Evolutionary conservation across 2,797 vertebrate genomes (phyloP).

Genomic region (Cynodonichthys magdalenae): DNA sequence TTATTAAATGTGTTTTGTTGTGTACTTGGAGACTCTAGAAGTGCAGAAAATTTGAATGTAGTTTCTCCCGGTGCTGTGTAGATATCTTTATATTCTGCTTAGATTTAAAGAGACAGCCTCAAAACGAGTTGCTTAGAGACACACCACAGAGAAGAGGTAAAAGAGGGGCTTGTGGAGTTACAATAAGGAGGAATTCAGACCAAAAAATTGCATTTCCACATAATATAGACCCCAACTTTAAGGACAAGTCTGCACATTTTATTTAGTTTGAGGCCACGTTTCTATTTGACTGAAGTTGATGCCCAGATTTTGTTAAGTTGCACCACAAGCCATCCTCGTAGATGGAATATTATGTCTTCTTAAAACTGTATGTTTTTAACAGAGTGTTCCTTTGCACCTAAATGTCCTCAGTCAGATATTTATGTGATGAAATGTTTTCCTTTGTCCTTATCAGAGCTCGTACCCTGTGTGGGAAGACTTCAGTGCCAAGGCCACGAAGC

Average conservation of each 20-base stretch:
- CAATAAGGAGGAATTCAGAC: too few relatives aligned
- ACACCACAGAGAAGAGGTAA: too few relatives aligned
- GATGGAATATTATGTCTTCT: conserved; percentile 21
- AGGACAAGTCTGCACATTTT: conserved; percentile 32
- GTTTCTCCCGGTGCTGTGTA: too few relatives aligned
- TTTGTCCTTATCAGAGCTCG: conserved; percentile 71
- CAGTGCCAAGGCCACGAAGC: conserved; percentile 94
- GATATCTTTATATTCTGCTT: too few relatives aligned
- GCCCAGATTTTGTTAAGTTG: neutral
- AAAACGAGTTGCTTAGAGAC: too few relatives aligned
- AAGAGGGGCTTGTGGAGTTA: too few relatives aligned
- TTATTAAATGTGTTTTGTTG: too few relatives aligned
- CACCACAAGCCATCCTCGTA: neutral
- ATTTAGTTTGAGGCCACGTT: conserved; percentile 1
- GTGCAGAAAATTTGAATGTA: too few relatives aligned
- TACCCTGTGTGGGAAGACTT: conserved; percentile 86
- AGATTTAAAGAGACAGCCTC: too few relatives aligned
- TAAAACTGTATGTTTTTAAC: conserved; percentile 13
- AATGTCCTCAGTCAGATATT: conserved; percentile 27
- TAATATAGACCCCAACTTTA: too few relatives aligned
- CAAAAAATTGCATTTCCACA: too few relatives aligned
- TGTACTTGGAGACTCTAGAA: too few relatives aligned
- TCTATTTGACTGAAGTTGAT: neutral
- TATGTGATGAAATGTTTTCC: conserved; percentile 27
- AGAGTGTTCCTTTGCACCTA: neutral